These are phyloP conservation scores for Ctena decussata DNA, from an alignment of 2,888 invertebrate species.

Conservation along the genomic window DNA sequence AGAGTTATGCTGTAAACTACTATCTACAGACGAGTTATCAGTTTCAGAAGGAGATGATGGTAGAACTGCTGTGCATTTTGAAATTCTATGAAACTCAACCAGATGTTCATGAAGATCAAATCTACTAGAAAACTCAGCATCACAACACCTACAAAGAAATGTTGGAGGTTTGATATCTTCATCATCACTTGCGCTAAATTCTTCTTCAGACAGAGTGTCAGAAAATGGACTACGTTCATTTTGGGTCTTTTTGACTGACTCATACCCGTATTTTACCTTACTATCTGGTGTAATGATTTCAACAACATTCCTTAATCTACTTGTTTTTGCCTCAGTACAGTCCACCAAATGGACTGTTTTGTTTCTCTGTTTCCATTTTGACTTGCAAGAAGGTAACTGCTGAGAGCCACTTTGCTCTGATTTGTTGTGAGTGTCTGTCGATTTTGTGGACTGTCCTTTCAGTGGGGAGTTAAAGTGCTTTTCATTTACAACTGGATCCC, in stretches of 20 bases:
- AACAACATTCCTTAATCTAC: not conserved
- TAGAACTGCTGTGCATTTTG: not conserved
- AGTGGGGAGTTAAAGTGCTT: not conserved
- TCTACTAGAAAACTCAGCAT: not conserved
- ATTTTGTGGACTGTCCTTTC: not conserved
- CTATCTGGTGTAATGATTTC: not conserved
- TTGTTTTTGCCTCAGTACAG: no score
- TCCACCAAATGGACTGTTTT: not conserved
- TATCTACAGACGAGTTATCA: not conserved
- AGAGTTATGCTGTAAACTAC: not conserved
- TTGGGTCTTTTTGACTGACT: no score
- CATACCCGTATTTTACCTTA: not conserved
- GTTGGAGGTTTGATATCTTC: not conserved
- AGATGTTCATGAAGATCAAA: not conserved
- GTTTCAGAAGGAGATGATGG: not conserved
- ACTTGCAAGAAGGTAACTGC: not conserved
- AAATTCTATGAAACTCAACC: not conserved
- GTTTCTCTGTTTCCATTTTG: not conserved
- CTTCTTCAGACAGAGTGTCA: not conserved
- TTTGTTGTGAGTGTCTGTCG: not conserved
- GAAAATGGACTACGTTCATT: not conserved
- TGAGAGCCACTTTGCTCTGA: no score
- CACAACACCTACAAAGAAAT: not conserved
- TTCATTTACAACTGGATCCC: not conserved
- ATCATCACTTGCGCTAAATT: not conserved